A percentile compares a stretch with the other conserved stretches of the same genome.
These are phyloP conservation scores for Decapterus maruadsi DNA, from an alignment of 2,797 vertebrate genomes.

Conservation along the genomic window DNA sequence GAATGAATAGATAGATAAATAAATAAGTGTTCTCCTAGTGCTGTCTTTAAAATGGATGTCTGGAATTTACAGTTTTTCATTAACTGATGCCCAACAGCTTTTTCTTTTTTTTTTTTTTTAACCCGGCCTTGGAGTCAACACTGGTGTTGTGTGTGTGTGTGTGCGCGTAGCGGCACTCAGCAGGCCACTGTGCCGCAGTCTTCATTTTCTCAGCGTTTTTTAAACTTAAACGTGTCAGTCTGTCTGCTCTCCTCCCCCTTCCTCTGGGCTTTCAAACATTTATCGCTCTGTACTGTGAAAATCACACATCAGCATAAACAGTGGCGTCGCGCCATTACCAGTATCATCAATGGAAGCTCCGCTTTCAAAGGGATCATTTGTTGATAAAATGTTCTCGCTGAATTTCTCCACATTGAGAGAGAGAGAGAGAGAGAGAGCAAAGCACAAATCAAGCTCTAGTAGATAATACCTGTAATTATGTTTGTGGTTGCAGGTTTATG, in stretches of 20 bases:
- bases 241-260: constrained; percentile 44
- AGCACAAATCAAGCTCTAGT: constrained; percentile 56
- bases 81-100: constrained; percentile 85
- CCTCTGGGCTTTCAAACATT: constrained; percentile 69
- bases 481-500: constrained; percentile 60
- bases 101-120: constrained; percentile 40
- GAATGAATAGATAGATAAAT: constrained; percentile 87
- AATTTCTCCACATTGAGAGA: constrained; percentile 57
- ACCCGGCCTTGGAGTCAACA: constrained; percentile 59
- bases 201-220: constrained; percentile 63
- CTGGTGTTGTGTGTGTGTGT: constrained; percentile 48
- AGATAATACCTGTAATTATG: constrained; percentile 74
- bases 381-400: constrained; percentile 57
- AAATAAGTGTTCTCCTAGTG: constrained; percentile 84
- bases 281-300: constrained; percentile 68
- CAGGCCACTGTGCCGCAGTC: constrained; percentile 53
- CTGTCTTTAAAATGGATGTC: constrained; percentile 85
- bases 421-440: constrained; percentile 29
- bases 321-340: constrained; percentile 57
- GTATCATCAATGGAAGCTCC: constrained; percentile 68
- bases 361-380: constrained; percentile 71
- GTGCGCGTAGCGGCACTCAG: constrained; percentile 47
- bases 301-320: constrained; percentile 75
- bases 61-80: constrained; percentile 87
- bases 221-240: constrained; percentile 67